These are phyloP conservation scores for Pseudolycoriella hygida DNA, from an alignment of 2,888 invertebrate species.

Conservation along the genomic window DNA sequence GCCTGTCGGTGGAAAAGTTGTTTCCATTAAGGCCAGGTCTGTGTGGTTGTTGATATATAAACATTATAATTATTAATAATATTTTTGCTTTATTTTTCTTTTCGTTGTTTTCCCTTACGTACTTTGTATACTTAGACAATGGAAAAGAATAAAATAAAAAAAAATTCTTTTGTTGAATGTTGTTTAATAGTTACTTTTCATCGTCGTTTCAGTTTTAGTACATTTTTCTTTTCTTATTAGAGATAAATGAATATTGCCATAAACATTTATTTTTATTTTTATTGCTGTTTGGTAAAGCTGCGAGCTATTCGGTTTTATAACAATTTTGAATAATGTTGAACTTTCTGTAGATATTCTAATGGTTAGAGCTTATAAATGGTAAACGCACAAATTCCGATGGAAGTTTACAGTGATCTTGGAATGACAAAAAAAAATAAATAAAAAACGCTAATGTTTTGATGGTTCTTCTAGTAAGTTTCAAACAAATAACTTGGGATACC, in stretches of 20 bases:
- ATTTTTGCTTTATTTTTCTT: not conserved
- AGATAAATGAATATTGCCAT: too few relatives aligned
- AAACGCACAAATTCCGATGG: too few relatives aligned
- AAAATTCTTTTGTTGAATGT: not conserved
- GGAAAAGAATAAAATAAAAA: not conserved
- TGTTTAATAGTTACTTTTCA: not conserved
- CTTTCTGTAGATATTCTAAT: too few relatives aligned
- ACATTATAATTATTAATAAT: not conserved
- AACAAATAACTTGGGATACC: too few relatives aligned
- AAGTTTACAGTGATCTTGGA: not conserved
- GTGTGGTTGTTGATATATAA: slow-evolving; percentile 35
- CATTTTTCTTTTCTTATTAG: too few relatives aligned
- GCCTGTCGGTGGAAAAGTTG: slow-evolving; percentile 94
- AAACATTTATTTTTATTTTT: not conserved
- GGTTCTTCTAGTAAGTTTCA: not conserved
- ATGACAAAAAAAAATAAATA: not conserved
- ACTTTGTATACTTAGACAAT: not conserved
- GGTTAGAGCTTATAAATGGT: too few relatives aligned
- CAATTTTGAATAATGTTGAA: not conserved
- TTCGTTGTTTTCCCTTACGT: not conserved
- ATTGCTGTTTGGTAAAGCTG: not conserved
- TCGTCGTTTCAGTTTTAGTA: too few relatives aligned
- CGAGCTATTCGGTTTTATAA: not conserved
- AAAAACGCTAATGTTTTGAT: not conserved
- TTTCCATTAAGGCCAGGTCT: slow-evolving; percentile 98